A percentile compares a stretch with the other conserved stretches of the same genome.
Conservation (phyloP, 2,888 invertebrate species). For the Leistus spinibarbis region DNA sequence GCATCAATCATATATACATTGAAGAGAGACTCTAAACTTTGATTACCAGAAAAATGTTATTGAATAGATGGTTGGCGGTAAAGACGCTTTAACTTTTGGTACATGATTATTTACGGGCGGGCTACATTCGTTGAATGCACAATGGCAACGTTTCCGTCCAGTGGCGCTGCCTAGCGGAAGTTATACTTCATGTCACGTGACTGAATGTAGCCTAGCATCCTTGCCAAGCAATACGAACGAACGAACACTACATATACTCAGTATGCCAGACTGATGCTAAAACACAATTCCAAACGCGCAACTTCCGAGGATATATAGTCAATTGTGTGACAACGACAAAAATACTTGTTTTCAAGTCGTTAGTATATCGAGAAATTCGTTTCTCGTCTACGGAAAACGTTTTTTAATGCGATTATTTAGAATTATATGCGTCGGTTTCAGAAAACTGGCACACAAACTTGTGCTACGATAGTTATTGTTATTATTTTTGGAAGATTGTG, state of each 20-base stretch:
- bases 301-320: not conserved
- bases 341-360: not conserved
- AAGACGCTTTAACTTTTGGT: not conserved
- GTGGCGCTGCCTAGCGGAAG: conserved; percentile 32
- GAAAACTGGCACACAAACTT: not conserved
- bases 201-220: conserved; percentile 8
- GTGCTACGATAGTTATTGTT: not conserved
- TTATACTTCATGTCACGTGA: conserved; percentile 39
- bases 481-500: not conserved
- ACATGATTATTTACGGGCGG: not conserved
- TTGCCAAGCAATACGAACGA: not conserved
- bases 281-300: not conserved
- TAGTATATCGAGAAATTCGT: not conserved
- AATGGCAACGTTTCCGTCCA: conserved; percentile 36
- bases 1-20: too few species aligned
- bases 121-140: conserved; percentile 31
- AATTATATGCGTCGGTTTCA: not conserved
- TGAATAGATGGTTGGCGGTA: not conserved
- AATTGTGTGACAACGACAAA: not conserved
- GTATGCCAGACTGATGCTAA: not conserved
- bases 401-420: not conserved
- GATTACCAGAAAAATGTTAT: not conserved
- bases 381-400: not conserved
- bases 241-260: not conserved
- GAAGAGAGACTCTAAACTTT: too few species aligned